These are phyloP conservation scores for Carcina quercana DNA, from an alignment of 2,888 invertebrate genomes.

Conservation along the genomic window DNA sequence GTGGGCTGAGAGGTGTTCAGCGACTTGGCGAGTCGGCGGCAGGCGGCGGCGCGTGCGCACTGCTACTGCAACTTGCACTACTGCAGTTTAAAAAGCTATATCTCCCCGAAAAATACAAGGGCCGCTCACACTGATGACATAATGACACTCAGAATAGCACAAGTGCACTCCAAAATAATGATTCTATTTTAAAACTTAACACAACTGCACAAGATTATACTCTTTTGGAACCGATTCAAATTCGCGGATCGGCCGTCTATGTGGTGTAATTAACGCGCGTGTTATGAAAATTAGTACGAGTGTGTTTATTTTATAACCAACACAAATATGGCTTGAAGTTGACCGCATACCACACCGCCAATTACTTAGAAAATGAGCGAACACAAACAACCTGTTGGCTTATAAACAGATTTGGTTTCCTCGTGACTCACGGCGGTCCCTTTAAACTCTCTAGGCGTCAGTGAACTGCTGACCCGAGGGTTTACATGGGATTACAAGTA, in stretches of 20 bases:
- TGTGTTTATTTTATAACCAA: slow-evolving; percentile 12
- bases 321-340: slow-evolving; percentile 21
- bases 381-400: slow-evolving; percentile 46
- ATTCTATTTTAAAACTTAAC: no score
- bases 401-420: slow-evolving; percentile 44
- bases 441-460: slow-evolving; percentile 30
- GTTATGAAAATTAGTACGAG: slow-evolving; percentile 1
- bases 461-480: slow-evolving; percentile 54
- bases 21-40: slow-evolving; percentile 9
- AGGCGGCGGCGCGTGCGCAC: slow-evolving; percentile 6
- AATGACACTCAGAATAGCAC: no score
- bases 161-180: no score
- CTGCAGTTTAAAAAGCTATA: neutral
- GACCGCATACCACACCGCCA: slow-evolving; percentile 40
- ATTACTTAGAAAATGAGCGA: slow-evolving; percentile 41
- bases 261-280: neutral
- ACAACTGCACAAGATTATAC: no score
- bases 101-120: no score
- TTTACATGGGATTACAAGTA: slow-evolving; percentile 50
- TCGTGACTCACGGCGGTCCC: slow-evolving; percentile 47
- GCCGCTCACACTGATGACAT: no score
- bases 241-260: neutral
- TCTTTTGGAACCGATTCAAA: no score
- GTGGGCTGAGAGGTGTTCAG: no score
- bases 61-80: neutral